These are phyloP conservation scores for Drosophila mercatorum DNA, from an alignment of 2,888 invertebrate species.

Conservation along the genomic window DNA sequence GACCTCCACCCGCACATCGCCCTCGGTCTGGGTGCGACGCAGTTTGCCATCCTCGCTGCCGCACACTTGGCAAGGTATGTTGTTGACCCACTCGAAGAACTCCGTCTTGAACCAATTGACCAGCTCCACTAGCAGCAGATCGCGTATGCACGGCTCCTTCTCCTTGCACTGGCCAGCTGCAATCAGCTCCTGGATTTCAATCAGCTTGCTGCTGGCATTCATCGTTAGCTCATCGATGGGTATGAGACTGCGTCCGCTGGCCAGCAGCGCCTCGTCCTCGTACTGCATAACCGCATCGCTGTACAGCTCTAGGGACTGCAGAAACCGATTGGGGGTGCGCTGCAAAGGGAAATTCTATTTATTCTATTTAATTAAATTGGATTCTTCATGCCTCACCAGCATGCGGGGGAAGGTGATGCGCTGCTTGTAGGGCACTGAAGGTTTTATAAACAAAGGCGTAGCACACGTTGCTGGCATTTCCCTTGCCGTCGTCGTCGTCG, in stretches of 20 bases:
- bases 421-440: conserved; percentile 77
- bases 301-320: conserved; percentile 83
- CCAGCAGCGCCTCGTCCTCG: conserved; percentile 88
- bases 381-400: conserved; percentile 83
- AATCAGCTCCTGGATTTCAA: conserved; percentile 87
- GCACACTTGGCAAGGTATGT: conserved; percentile 90
- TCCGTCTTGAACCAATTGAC: conserved; percentile 96
- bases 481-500: conserved; percentile 10
- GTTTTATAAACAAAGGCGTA: conserved; percentile 63
- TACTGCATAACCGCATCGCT: conserved; percentile 88
- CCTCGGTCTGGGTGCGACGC: conserved; percentile 84
- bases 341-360: conserved; percentile 12
- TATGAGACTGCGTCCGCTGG: conserved; percentile 88
- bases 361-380: neutral
- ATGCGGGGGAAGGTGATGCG: conserved; percentile 84
- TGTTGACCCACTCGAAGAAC: conserved; percentile 97
- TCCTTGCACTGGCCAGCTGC: conserved; percentile 84
- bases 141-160: conserved; percentile 87
- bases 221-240: conserved; percentile 88
- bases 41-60: conserved; percentile 85
- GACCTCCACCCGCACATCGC: conserved; percentile 88
- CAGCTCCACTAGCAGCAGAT: conserved; percentile 91
- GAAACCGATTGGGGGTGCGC: conserved; percentile 84
- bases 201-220: conserved; percentile 87
- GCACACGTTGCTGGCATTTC: conserved; percentile 31